A percentile compares a stretch with the other conserved stretches of the same genome.
phyloP scores from a whole-genome alignment of 1,140 invertebrate species.

The Drosophila nikananu region DNA sequence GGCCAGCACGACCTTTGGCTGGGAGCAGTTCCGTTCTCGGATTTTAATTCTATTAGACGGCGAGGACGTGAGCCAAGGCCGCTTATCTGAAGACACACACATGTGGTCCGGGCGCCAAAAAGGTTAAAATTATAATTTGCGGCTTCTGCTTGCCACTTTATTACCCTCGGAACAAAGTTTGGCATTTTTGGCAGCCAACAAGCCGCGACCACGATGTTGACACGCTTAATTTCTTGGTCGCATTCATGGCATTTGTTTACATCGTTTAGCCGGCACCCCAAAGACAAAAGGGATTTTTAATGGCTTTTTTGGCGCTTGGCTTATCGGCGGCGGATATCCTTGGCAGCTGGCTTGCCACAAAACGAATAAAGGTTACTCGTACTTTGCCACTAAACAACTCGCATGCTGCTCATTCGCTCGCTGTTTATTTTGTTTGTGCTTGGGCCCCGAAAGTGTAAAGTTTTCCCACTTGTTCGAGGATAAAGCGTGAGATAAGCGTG shows the following conservation, averaged over 20 bases:
- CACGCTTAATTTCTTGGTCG: conserved; percentile 81
- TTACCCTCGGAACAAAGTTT: conserved; percentile 66
- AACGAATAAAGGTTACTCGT: conserved; percentile 77
- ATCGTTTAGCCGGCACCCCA: conserved; percentile 51
- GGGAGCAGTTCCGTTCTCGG: conserved; percentile 67
- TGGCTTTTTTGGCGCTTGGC: conserved; percentile 62
- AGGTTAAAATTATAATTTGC: conserved; percentile 82
- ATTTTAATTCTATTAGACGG: conserved; percentile 78
- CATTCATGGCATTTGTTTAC: conserved; percentile 79
- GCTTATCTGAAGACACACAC: conserved; percentile 61
- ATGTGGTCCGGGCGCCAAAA: conserved; percentile 43
- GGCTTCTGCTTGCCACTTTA: conserved; percentile 75
- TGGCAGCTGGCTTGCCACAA: conserved; percentile 60
- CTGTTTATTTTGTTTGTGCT: conserved; percentile 56
- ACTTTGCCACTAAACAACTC: conserved; percentile 54
- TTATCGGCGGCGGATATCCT: conserved; percentile 78
- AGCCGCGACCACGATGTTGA: conserved; percentile 62
- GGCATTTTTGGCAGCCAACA: conserved; percentile 72
- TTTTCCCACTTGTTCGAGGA: conserved; percentile 67
- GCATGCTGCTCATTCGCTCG: conserved; percentile 26
- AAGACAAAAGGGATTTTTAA: conserved; percentile 75
- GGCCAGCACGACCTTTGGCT: conserved; percentile 71
- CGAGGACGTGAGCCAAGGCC: conserved; percentile 26
- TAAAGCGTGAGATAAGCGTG: conserved; percentile 62
- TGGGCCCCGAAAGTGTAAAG: conserved; percentile 51